Percentiles rank a stretch among this genome's conserved stretches.
Conservation (phyloP, 2,888 invertebrate species). For the Drosophila paranaensis region DNA sequence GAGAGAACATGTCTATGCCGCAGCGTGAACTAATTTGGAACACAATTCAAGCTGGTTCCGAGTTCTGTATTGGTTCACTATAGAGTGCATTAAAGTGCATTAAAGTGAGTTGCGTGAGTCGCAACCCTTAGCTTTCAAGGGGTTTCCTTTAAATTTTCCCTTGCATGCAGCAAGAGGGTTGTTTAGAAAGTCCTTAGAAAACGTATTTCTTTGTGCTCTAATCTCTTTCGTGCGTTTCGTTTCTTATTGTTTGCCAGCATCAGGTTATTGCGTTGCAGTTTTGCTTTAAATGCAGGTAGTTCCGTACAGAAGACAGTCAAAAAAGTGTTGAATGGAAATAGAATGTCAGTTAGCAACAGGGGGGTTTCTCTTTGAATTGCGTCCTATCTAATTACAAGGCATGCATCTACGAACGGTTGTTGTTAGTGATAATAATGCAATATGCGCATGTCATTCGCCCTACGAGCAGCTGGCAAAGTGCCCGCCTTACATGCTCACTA, state of each 20-base stretch:
- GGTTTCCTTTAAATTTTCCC: neutral
- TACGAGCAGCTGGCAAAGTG: constrained; percentile 34
- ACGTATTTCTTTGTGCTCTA: neutral
- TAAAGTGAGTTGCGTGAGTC: neutral
- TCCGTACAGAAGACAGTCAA: neutral
- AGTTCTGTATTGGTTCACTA: constrained; percentile 8
- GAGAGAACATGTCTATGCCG: neutral
- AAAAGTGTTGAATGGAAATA: too few species aligned
- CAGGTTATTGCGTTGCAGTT: constrained; percentile 15
- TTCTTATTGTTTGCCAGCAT: neutral
- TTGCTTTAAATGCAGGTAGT: neutral
- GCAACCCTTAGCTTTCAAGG: neutral
- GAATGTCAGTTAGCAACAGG: too few species aligned
- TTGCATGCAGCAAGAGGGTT: constrained; percentile 26
- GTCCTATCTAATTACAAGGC: neutral
- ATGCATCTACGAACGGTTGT: neutral
- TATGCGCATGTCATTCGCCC: constrained; percentile 1
- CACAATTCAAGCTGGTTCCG: constrained; percentile 53
- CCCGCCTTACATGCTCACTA: constrained; percentile 11
- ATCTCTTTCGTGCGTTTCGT: neutral
- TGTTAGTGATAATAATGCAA: neutral
- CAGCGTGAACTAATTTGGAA: constrained; percentile 3
- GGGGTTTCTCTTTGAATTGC: too few species aligned
- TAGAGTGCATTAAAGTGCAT: constrained; percentile 12
- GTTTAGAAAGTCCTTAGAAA: constrained; percentile 6